Percentiles rank a stretch among this genome's conserved stretches.
phyloP scores from a whole-genome alignment of 2,797 vertebrate species.

The Gallirallus australis region DNA sequence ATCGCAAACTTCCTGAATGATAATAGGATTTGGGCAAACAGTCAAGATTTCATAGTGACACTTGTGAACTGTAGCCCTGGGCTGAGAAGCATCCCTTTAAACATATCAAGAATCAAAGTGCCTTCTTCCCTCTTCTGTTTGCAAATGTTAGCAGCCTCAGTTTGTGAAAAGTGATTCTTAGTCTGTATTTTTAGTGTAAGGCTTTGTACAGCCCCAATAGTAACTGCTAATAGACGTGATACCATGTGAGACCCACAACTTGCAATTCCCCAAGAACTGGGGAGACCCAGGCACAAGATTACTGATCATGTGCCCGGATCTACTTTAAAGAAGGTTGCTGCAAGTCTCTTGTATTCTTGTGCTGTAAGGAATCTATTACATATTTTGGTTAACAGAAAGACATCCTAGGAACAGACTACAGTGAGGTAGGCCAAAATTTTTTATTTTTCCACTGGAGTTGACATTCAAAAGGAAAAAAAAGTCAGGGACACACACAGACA shows the following conservation, averaged over 20 bases:
- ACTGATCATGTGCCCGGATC: background rate
- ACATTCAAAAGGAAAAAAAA: background rate
- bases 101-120: background rate
- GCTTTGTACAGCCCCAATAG: background rate
- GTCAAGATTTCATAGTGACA: background rate
- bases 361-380: background rate
- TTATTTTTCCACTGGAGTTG: background rate
- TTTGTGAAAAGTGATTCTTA: background rate
- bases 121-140: background rate
- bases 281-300: accelerated
- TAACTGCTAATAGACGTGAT: background rate
- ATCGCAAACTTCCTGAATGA: background rate
- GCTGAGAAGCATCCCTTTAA: background rate
- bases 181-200: background rate
- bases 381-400: background rate
- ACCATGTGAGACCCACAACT: background rate
- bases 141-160: background rate
- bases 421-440: background rate
- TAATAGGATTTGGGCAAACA: conserved; percentile 34
- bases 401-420: background rate
- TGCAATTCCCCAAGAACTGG: background rate
- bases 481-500: background rate
- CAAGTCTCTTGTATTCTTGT: background rate
- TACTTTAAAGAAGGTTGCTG: background rate
- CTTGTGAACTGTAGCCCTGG: background rate